Conservation (phyloP, 2,797 vertebrate species). For the Melanogrammus aeglefinus region DNA sequence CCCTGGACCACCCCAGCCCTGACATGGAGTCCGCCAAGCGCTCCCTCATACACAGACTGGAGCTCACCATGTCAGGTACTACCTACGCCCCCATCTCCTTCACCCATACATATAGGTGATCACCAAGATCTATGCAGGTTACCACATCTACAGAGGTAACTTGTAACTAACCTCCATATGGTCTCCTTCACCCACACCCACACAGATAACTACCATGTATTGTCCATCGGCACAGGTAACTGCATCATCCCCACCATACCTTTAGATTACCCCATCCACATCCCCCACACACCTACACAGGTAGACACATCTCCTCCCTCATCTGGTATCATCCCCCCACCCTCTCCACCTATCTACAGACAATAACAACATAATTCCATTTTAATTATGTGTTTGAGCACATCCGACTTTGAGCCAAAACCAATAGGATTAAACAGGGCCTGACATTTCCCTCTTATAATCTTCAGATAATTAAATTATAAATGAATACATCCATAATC, state of each 20-base stretch:
- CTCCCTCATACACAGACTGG: conserved; percentile 93
- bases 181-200: background rate
- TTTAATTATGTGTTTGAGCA: background rate
- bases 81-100: conserved; percentile 16
- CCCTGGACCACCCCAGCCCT: conserved; percentile 93
- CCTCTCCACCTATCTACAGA: background rate
- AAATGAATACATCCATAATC: background rate
- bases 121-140: too few species aligned
- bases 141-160: too few species aligned
- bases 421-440: background rate
- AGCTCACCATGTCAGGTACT: conserved; percentile 96
- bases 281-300: background rate
- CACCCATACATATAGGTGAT: too few species aligned
- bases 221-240: background rate
- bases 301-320: background rate
- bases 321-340: background rate
- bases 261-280: background rate
- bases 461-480: background rate
- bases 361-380: background rate
- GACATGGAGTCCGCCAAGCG: conserved; percentile 97
- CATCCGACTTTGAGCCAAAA: background rate
- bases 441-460: background rate
- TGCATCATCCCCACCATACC: background rate
- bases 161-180: too few species aligned
- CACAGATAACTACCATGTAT: background rate